Base-by-base conservation (phyloP, 2,797 vertebrate species). In the Meriones psammophilus region DNA sequence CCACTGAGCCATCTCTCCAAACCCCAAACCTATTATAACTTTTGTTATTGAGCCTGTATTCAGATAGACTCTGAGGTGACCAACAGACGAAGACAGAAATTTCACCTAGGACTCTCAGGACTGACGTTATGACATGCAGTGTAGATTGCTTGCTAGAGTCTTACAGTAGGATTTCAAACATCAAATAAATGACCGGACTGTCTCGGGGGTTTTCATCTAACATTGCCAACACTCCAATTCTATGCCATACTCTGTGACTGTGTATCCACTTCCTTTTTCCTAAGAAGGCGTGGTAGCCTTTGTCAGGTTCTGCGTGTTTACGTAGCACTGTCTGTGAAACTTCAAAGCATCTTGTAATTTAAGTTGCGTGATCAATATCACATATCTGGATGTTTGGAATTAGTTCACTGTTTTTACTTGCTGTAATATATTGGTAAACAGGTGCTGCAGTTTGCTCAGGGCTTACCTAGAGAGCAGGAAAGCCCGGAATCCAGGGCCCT, bases 321-420 rank as follows among this genome's bases (percentile, higher is more conserved):
- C 8, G 68, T 0, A 33, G 6, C 12, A 42, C 7, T 22, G 0
- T 69, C 78, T 92, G 13, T 66, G 64, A 78, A 96, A 79, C 22
- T n/a, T 89, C 56, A 94, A 92, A 76, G 13, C 33, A 91, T 80
- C 87, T 95, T 81, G 54, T 69, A 80, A 77, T 54, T 71, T 39
- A 84, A 64, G 60, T 39, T 46, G 1, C 8, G 66, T 42, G 1
- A n/a, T 85, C 73, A 81, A 78, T 77, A 69, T 78, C 30, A 94
- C 74, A 95, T 71, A 91, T 50, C 69, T 83, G 20, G 28, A 28
- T 92, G 78, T 81, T 74, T 71, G 33, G 36, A 91, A 91, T 92
- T 76, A 20, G 77, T 77, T 69, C 58, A 54, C 94, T 85, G n/a
- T 77, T 89, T 64, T 95, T 78, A 69, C 13, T 88, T 86, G 24